phyloP scores from a whole-genome alignment of 2,888 invertebrate species.

The Alitta virens region DNA sequence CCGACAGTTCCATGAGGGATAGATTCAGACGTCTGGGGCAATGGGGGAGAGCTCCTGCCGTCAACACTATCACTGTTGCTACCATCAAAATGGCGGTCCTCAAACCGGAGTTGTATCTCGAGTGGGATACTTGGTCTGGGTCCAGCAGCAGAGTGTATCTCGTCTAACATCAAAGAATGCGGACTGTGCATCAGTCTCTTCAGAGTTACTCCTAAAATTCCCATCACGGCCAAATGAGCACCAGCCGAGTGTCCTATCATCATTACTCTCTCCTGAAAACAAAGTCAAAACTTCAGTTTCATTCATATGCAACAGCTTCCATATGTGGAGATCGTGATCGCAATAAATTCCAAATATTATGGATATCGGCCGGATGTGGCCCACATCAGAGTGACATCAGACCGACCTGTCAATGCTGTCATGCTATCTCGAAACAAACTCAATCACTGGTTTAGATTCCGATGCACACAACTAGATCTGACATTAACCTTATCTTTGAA shows the following conservation, averaged over 20 bases:
- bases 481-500: too few relatives aligned
- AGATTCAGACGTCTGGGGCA: background rate
- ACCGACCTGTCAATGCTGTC: too few relatives aligned
- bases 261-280: constrained; percentile 32
- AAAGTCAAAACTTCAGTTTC: too few relatives aligned
- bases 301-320: too few relatives aligned
- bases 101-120: constrained; percentile 1
- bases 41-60: background rate
- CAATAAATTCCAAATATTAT: too few relatives aligned
- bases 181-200: constrained; percentile 18
- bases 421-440: too few relatives aligned
- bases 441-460: too few relatives aligned
- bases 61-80: background rate
- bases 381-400: too few relatives aligned
- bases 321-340: too few relatives aligned
- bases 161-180: constrained; percentile 3
- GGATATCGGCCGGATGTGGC: too few relatives aligned
- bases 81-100: constrained; percentile 19
- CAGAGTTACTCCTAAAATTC: constrained; percentile 40
- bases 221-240: constrained; percentile 49
- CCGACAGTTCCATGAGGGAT: background rate
- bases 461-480: too few relatives aligned
- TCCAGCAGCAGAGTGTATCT: background rate
- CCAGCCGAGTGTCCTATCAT: constrained; percentile 53
- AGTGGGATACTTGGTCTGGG: background rate